Conservation (phyloP, 2,113 vertebrate genomes). For the Trinectes maculatus region DNA sequence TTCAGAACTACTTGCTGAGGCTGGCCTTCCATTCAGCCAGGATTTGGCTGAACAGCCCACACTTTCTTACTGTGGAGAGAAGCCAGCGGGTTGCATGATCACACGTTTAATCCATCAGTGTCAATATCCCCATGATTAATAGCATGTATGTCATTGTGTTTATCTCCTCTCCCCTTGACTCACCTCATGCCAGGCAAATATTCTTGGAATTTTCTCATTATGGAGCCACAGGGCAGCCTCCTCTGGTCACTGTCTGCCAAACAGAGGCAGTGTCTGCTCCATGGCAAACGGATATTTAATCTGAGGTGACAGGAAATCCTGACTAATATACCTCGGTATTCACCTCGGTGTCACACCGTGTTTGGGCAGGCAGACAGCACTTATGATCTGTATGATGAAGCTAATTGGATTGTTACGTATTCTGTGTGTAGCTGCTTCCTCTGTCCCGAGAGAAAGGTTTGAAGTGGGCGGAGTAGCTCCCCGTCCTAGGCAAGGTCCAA, state of each 20-base stretch:
- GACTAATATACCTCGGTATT: too few species aligned
- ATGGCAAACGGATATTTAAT: conserved; percentile 12
- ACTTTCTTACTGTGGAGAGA: background rate
- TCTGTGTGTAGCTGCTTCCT: conserved; percentile 30
- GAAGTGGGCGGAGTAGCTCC: conserved; percentile 51
- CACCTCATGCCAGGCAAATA: conserved; percentile 56
- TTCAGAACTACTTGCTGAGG: conserved; percentile 22
- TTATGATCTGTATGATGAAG: too few species aligned
- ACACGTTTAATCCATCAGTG: background rate
- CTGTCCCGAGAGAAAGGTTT: conserved; percentile 44
- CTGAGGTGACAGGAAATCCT: conserved; percentile 3
- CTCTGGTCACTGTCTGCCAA: conserved; percentile 37
- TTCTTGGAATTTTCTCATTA: conserved; percentile 75
- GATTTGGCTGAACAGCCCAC: conserved; percentile 1
- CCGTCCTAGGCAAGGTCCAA: conserved; percentile 67
- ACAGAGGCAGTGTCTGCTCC: conserved; percentile 3
- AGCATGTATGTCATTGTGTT: background rate
- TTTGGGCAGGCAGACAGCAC: too few species aligned
- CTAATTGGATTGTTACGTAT: background rate
- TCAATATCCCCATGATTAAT: background rate
- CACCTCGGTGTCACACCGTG: too few species aligned
- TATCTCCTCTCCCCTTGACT: conserved; percentile 28
- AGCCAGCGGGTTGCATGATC: background rate
- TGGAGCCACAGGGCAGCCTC: conserved; percentile 40
- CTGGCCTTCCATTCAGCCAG: conserved; percentile 16